Base-by-base conservation (phyloP, 2,888 invertebrate species). In the Nezara viridula region DNA sequence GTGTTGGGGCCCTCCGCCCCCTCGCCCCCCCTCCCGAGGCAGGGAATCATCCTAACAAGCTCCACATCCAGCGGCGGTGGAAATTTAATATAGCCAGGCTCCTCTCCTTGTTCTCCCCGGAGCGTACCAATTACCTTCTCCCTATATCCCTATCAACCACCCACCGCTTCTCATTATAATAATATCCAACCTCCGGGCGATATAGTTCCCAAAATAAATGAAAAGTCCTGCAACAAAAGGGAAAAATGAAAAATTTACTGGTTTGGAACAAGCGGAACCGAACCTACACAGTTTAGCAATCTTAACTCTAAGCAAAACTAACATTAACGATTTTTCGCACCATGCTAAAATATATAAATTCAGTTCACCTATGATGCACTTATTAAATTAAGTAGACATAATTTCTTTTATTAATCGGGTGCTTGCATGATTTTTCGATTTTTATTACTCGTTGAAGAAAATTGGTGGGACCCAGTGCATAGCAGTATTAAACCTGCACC, bases 21-120 rank as follows among this genome's bases (percentile, higher is more conserved):
- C 24, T 24, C 0, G 55, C 9, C 24, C 5, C 24, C 7, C 37
- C 24, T 14, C 6, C 24, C 6, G 85, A 49, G 24, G 49, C n/a
- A 49, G 49, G 85, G 44, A 49, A 49, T 85, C 85, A 85, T 44
- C 44, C 85, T 47, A 49, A 85, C 85, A 44, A 44, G 66, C 49
- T 85, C 85, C 85, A 47, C 85, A 47, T 49, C 85, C 44, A 85
- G 24, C 85, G 24, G 14, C 85, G 44, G 47, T 49, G 85, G 49
- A 66, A 66, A 66, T 66, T 66, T 66, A 66, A 66, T 66, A 66
- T 66, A 66, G 66, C 66, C 24, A 16, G 19, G n/a, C 24, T 24
- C 24, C 19, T 16, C n/a, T 6, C 27, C 44, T 44, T 27, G 24
- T 49, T 40, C 27, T 44, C 24, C 21, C 85, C 49, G 47, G 14